Evolutionary conservation across 2,113 vertebrate species (phyloP), one percentile per base, ranked within the genome.

Genomic region (Gallinago paraguaiae): DNA sequence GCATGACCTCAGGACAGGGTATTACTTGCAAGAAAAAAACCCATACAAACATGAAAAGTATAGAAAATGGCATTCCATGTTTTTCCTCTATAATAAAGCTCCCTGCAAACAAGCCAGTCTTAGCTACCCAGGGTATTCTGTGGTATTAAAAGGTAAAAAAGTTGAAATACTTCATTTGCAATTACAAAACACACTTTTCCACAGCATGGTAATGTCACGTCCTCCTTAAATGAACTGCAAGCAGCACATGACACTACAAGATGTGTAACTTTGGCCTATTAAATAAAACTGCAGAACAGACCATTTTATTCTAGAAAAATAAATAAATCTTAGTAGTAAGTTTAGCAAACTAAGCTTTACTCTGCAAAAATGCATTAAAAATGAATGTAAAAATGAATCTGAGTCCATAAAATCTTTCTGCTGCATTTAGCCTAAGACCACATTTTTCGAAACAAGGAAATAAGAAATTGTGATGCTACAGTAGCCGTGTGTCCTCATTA

Each of bases 91-190:
- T 16, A 86, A 88, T 59, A 75, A 75, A 86, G 46, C 60, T 71
- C 56, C 56, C 75, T 93, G 79, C 85, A 94, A 96, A 96, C 63
- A 95, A 77, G n/a, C 33, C 71, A 78, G 14, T 48, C 50, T 90
- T 14, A 90, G 71, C 41, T 90, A 80, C 9, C 25, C 22, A 67
- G 63, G 14, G 46, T 88, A 74, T 80, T 83, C 59, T 56, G 24
- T 59, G 46, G 41, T 77, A 86, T 90, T 91, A 86, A 81, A 90
- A 86, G 43, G 59, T 86, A 68, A 93, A 93, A 96, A 86, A n/a
- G 46, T 86, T 96, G 39, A 93, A 95, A 88, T 94, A 96, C 35
- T 95, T 83, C 12, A 92, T 92, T 78, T 90, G 35, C 79, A 92
- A 86, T 57, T 93, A 90, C 61, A 92, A 93, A 95, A 39, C 53